phyloP scores from a whole-genome alignment of 2,888 invertebrate species.

The Icerya purchasi region DNA sequence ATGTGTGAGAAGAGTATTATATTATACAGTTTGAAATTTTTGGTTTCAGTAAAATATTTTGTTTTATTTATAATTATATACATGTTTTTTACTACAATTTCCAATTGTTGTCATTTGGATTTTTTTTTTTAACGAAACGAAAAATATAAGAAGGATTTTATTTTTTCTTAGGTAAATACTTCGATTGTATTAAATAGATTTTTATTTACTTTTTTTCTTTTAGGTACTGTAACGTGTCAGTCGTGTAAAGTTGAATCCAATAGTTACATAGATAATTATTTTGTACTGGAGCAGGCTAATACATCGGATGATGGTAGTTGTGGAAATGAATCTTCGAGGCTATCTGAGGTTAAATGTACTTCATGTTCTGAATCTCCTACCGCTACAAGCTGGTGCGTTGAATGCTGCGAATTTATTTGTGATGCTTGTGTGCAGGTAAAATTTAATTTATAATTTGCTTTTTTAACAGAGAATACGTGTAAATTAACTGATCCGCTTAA shows the following conservation, averaged over 20 bases:
- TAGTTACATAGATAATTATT: constrained; percentile 58
- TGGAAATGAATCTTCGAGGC: constrained; percentile 23
- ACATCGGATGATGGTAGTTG: constrained; percentile 26
- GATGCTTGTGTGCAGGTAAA: constrained; percentile 52
- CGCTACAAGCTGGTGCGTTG: constrained; percentile 71
- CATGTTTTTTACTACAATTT: too few relatives aligned
- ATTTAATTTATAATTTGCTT: too few relatives aligned
- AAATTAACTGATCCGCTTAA: too few relatives aligned
- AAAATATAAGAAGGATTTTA: too few relatives aligned
- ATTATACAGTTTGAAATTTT: too few relatives aligned
- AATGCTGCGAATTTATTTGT: constrained; percentile 80
- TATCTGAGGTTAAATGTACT: constrained; percentile 44
- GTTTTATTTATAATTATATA: too few relatives aligned
- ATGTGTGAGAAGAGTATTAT: too few relatives aligned
- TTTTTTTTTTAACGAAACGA: too few relatives aligned
- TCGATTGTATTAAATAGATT: neutral
- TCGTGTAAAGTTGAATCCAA: constrained; percentile 4
- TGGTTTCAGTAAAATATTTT: too few relatives aligned
- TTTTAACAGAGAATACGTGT: too few relatives aligned
- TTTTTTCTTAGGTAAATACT: neutral
- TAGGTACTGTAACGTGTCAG: constrained; percentile 11
- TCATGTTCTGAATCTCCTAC: constrained; percentile 66
- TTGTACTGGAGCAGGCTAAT: constrained; percentile 38
- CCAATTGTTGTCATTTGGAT: too few relatives aligned
- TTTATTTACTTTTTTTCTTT: neutral